A percentile compares a stretch with the other conserved stretches of the same genome.
These are phyloP conservation scores for Lepidochrysops patricia DNA, from an alignment of 2,888 invertebrate genomes.

Conservation along the genomic window DNA sequence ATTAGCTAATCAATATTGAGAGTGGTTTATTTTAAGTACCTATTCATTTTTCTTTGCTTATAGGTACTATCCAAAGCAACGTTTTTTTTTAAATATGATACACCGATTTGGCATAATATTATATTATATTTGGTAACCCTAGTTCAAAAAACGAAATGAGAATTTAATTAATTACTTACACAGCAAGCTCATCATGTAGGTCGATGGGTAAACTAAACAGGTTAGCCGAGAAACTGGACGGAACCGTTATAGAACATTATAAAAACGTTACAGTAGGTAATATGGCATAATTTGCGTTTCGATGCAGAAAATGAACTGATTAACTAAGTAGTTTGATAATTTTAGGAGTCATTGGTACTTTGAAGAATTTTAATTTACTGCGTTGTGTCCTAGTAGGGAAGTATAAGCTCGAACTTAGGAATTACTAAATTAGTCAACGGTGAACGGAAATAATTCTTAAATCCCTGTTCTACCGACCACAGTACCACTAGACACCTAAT, in stretches of 20 bases:
- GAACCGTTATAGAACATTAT: conserved; percentile 4
- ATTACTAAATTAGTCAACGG: too few relatives aligned
- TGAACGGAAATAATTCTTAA: too few relatives aligned
- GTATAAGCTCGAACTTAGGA: too few relatives aligned
- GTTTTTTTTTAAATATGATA: too few relatives aligned
- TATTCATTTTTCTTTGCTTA: too few relatives aligned
- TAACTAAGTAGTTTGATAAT: not conserved
- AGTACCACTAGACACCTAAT: too few relatives aligned
- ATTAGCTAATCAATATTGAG: too few relatives aligned
- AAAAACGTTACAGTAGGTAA: conserved; percentile 7
- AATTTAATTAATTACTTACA: not conserved
- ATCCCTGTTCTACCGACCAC: too few relatives aligned
- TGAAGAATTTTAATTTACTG: too few relatives aligned
- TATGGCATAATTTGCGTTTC: not conserved
- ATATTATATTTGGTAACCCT: not conserved
- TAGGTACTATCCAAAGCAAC: too few relatives aligned
- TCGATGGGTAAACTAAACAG: not conserved
- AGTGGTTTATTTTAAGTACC: too few relatives aligned
- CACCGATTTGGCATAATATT: not conserved
- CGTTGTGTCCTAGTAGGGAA: too few relatives aligned
- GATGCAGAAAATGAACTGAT: not conserved
- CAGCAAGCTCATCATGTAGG: not conserved
- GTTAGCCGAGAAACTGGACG: not conserved
- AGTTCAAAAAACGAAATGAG: not conserved
- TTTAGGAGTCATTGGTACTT: not conserved